Conservation (phyloP, 2,888 invertebrate genomes). For the Acanthosepion esculentum region DNA sequence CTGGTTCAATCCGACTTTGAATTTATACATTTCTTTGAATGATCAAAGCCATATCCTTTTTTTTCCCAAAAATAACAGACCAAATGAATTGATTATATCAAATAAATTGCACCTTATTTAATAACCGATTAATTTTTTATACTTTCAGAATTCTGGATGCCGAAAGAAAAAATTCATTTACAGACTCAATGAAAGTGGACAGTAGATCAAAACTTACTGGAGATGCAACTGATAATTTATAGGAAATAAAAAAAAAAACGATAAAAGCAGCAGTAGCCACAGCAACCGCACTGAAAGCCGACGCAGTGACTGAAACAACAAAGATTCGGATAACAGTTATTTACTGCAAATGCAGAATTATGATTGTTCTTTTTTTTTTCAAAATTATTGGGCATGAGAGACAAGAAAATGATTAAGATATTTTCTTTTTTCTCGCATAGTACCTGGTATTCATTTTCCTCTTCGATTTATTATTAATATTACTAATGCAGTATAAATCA, state of each 20-base stretch:
- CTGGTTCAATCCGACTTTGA: no score
- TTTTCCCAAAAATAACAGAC: no score
- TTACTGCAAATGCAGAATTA: not conserved
- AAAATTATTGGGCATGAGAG: no score
- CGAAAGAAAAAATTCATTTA: not conserved
- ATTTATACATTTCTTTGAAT: no score
- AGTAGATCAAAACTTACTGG: conserved; percentile 16
- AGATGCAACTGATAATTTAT: conserved; percentile 33
- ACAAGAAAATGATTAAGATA: no score
- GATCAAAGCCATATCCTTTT: no score
- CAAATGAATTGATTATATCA: no score
- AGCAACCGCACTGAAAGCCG: not conserved
- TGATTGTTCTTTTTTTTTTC: not conserved
- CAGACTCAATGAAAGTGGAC: not conserved
- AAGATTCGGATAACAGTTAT: not conserved
- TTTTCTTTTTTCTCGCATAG: no score
- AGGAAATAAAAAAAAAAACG: not conserved
- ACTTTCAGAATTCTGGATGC: not conserved
- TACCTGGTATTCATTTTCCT: no score
- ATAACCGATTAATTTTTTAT: not conserved
- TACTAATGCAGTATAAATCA: no score
- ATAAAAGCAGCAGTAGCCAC: not conserved
- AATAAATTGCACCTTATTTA: not conserved
- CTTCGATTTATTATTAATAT: no score
- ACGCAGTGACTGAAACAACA: not conserved